Evolutionary conservation across 1,140 invertebrate species (phyloP).

Genomic region (Eulimnadia texana): DNA sequence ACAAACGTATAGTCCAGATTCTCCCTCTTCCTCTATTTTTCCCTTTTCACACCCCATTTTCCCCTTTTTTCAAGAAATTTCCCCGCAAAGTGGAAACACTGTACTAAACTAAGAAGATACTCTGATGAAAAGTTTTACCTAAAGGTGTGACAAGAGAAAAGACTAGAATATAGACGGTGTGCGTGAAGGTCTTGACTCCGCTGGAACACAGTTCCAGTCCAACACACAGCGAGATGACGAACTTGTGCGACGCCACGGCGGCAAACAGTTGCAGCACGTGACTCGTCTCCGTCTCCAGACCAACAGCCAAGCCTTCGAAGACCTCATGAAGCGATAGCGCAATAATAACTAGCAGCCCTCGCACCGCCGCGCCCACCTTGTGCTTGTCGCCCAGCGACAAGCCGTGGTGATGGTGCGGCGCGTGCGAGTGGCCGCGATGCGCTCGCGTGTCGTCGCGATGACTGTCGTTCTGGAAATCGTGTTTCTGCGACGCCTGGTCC

Average conservation of each 20-base stretch:
- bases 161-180: constrained; percentile 12
- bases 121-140: constrained; percentile 9
- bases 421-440: neutral
- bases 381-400: neutral
- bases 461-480: neutral
- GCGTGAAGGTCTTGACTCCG: constrained; percentile 21
- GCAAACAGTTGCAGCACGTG: constrained; percentile 65
- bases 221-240: constrained; percentile 75
- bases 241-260: constrained; percentile 74
- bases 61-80: no score
- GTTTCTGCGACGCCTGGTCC: neutral
- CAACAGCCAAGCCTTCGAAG: constrained; percentile 81
- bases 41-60: no score
- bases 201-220: constrained; percentile 58
- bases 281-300: constrained; percentile 48
- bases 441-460: neutral
- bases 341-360: constrained; percentile 61
- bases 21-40: no score
- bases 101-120: neutral
- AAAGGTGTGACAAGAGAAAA: constrained; percentile 13
- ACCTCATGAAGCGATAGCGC: constrained; percentile 80
- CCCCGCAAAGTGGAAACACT: no score
- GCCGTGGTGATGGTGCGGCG: neutral
- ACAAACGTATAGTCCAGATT: no score
- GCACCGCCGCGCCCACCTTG: constrained; percentile 36